Base-by-base conservation (phyloP, 2,888 invertebrate species). In the Horisme vitalbata region DNA sequence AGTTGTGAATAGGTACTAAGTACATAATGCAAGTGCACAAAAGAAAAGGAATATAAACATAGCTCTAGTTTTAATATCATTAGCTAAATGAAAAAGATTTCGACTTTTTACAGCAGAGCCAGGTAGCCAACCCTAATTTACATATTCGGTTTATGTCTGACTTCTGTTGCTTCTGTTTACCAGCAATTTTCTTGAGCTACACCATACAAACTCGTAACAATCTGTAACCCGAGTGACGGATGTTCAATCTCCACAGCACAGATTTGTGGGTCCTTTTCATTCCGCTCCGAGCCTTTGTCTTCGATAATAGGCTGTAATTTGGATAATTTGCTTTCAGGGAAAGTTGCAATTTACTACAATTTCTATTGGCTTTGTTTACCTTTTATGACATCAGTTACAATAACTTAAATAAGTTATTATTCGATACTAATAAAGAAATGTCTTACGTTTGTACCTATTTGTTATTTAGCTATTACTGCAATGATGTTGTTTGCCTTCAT, bases 91-190 rank as follows among this genome's bases (percentile, higher is more conserved):
- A n/a, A n/a, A n/a, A n/a, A n/a, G n/a, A n/a, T n/a, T n/a, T n/a
- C n/a, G n/a, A n/a, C n/a, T n/a, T n/a, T n/a, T n/a, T n/a, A n/a
- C 2, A 26, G 2, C 5, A 11, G 18, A n/a, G 31, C 6, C 18
- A 5, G 6, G 18, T 18, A 18, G 18, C 11, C 52, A 57, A 26
- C 47, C 52, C 49, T 55, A 33, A 48, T 55, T 67, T 64, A 63
- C 65, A 62, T 58, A 63, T 56, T 57, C 59, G 62, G 63, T 60
- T 59, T 71, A 75, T 71, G 72, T 69, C 31, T 39, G 69, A 72
- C 71, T 66, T 72, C 69, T 71, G 68, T 72, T 79, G 73, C 71
- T 66, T 72, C 69, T 71, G 68, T 72, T 79, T 74, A 64, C 64
- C 68, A 73, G 69, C 74, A 74, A 79, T 79, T 78, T 79, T 38